A percentile compares a stretch with the other conserved stretches of the same genome.
phyloP scores from a whole-genome alignment of 2,113 vertebrate genomes.

The Pelodiscus sinensis region DNA sequence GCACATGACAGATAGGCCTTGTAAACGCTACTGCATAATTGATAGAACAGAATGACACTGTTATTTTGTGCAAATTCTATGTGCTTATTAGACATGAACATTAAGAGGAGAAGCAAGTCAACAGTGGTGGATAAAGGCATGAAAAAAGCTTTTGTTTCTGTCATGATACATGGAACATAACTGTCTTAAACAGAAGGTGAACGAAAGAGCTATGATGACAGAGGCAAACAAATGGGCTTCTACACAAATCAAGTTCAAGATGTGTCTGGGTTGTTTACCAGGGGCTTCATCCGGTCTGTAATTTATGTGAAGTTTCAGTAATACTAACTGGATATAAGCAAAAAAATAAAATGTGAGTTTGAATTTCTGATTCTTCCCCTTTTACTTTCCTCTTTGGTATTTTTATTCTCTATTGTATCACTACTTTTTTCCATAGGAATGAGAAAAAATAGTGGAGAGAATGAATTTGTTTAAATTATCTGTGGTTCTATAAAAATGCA shows the following conservation, averaged over 20 bases:
- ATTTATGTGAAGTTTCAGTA: background rate
- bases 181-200: background rate
- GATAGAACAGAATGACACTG: background rate
- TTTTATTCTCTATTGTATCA: background rate
- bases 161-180: background rate
- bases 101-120: background rate
- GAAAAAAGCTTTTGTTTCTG: background rate
- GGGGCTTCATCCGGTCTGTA: background rate
- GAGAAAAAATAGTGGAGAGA: background rate
- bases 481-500: background rate
- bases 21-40: background rate
- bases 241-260: background rate
- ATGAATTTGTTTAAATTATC: background rate
- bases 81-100: background rate
- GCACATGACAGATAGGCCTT: background rate
- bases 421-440: background rate
- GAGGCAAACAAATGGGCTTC: background rate
- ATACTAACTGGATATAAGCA: background rate
- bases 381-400: background rate
- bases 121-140: background rate
- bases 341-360: background rate
- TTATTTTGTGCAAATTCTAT: background rate
- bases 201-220: background rate
- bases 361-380: background rate
- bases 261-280: background rate